phyloP scores from a whole-genome alignment of 1,140 invertebrate genomes.

The Cephus cinctus region DNA sequence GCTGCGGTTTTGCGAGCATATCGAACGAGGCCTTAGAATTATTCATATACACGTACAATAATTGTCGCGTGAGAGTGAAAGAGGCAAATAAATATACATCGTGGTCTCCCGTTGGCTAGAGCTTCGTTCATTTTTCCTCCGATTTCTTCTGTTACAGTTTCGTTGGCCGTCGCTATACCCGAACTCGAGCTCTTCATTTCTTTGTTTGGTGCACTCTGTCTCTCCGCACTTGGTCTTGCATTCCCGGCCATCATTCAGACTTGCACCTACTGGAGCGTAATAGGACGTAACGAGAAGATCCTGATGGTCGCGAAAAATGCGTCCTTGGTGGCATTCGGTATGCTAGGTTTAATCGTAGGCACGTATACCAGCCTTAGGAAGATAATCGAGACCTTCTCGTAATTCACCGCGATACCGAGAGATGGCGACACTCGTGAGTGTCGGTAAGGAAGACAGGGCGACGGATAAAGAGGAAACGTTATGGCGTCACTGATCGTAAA shows the following conservation, averaged over 20 bases:
- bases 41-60: too few relatives aligned
- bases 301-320: conserved; percentile 67
- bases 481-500: too few relatives aligned
- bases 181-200: conserved; percentile 88
- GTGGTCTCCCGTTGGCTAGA: too few relatives aligned
- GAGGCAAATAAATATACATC: too few relatives aligned
- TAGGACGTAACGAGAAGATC: conserved; percentile 47
- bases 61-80: too few relatives aligned
- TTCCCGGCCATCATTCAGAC: conserved; percentile 83
- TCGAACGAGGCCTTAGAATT: too few relatives aligned
- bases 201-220: conserved; percentile 81
- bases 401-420: conserved; percentile 5
- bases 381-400: conserved; percentile 60
- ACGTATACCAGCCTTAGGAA: conserved; percentile 69
- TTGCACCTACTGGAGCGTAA: conserved; percentile 66
- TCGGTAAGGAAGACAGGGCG: too few relatives aligned
- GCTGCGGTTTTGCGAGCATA: too few relatives aligned
- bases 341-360: conserved; percentile 67
- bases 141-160: conserved; percentile 63
- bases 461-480: conserved; percentile 3
- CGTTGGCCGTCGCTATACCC: conserved; percentile 75
- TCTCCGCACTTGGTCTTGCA: conserved; percentile 81
- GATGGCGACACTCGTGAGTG: too few relatives aligned
- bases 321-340: conserved; percentile 67
- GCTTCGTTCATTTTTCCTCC: too few relatives aligned